Base-by-base conservation (phyloP, 2,888 invertebrate species). In the Syrphus vitripennis region DNA sequence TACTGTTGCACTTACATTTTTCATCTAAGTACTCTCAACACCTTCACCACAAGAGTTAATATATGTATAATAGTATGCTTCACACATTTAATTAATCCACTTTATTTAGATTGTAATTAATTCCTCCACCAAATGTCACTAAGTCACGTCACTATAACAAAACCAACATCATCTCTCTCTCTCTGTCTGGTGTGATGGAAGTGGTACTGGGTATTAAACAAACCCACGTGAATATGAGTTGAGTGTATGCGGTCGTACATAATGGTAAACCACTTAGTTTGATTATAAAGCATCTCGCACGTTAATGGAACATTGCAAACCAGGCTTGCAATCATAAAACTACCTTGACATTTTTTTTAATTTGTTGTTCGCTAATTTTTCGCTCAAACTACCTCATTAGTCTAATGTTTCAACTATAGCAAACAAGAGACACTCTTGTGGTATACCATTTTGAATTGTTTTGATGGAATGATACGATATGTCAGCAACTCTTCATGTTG, bases 281-380 rank as follows among this genome's bases (percentile, higher is more conserved):
- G 63, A 63, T 63, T 63, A 63, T 26, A 63, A 26, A 26, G 40
- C 63, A 63, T 63, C 40, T 24, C 40, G 40, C 24, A n/a, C n/a
- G 40, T 14, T 63, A 63, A 63, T 63, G 40, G 61, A 12, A 63
- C 61, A 63, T 40, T 26, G 40, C 61, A 63, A 63, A 63, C 40
- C 61, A 42, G 34, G 16, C 31, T 14, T 19, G 59, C 21, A 65
- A 77, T 84, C 40, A 37, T 40, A 40, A 24, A 72, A 55, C 67
- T 48, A 69, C 84, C 84, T 84, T 84, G 84, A 84, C 84, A 84
- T 81, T 84, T 84, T 83, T 81, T 59, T n/a, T n/a, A n/a, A n/a
- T n/a, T n/a, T n/a, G n/a, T n/a, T 26, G 53, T 70, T 75, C 53
- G 42, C 63, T 45, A 55, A 70, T 40, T 75, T 79, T 79, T 76